These are phyloP conservation scores for Horisme vitalbata DNA, from an alignment of 2,888 invertebrate genomes.

Conservation along the genomic window DNA sequence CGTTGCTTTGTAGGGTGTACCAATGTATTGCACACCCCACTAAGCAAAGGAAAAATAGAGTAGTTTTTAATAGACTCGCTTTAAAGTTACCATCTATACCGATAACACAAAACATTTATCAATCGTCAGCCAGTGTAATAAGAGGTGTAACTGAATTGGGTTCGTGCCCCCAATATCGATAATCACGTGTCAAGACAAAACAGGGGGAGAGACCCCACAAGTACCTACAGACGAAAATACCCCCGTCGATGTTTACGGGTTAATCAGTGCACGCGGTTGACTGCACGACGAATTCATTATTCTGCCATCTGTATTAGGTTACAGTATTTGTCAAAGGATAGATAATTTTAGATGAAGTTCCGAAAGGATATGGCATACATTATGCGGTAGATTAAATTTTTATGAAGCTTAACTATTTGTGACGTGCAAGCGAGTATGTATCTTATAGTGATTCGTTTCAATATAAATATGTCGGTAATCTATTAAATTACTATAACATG, in stretches of 20 bases:
- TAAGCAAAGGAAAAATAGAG: neutral
- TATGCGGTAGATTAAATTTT: slow-evolving; percentile 27
- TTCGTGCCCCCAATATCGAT: slow-evolving; percentile 69
- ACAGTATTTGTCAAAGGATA: slow-evolving; percentile 33
- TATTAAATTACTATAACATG: no score
- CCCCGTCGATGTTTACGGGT: slow-evolving; percentile 63
- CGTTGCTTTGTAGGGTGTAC: no score
- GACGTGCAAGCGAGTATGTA: neutral
- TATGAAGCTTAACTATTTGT: slow-evolving; percentile 22
- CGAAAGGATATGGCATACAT: no score
- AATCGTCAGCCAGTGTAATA: slow-evolving; percentile 61
- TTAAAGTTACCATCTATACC: slow-evolving; percentile 26
- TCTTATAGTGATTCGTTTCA: slow-evolving; percentile 4
- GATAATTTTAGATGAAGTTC: slow-evolving; percentile 30
- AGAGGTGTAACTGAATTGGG: slow-evolving; percentile 68
- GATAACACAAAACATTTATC: slow-evolving; percentile 44
- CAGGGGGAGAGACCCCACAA: slow-evolving; percentile 62
- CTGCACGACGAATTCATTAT: slow-evolving; percentile 52
- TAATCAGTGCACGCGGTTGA: slow-evolving; percentile 58
- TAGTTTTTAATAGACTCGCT: slow-evolving; percentile 21
- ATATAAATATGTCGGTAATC: neutral
- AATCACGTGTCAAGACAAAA: slow-evolving; percentile 66
- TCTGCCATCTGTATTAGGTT: slow-evolving; percentile 43
- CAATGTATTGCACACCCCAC: neutral
- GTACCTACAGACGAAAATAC: slow-evolving; percentile 62